Evolutionary conservation across 2,888 invertebrate species (phyloP).

Genomic region (Leptothorax acervorum): DNA sequence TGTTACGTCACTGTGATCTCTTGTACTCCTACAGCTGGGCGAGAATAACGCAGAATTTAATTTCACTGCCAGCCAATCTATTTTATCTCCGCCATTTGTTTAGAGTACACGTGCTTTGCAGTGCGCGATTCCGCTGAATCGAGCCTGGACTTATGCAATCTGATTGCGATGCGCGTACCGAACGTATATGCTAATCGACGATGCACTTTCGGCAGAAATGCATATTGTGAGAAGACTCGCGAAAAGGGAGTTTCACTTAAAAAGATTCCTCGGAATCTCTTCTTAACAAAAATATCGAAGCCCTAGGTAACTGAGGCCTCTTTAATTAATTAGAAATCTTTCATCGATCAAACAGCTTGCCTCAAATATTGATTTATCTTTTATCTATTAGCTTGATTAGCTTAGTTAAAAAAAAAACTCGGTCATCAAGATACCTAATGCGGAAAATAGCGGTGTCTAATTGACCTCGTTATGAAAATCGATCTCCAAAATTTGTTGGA

Average conservation of each 20-base stretch:
- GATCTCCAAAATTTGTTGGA: not conserved
- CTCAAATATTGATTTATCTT: not conserved
- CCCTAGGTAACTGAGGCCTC: not conserved
- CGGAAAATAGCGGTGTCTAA: constrained; percentile 1
- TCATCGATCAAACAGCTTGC: not conserved
- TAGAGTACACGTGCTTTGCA: constrained; percentile 21
- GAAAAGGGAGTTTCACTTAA: not conserved
- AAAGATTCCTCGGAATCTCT: not conserved
- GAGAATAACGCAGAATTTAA: constrained; percentile 47
- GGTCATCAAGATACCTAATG: constrained; percentile 8
- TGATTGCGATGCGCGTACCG: not conserved
- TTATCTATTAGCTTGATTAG: not conserved
- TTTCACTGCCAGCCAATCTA: constrained; percentile 41
- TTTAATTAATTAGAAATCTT: constrained; percentile 23
- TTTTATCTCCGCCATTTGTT: constrained; percentile 41
- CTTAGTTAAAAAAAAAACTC: constrained; percentile 15
- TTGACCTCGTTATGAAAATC: constrained; percentile 20
- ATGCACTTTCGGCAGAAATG: constrained; percentile 13
- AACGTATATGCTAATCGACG: constrained; percentile 21
- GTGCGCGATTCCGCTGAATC: constrained; percentile 19
- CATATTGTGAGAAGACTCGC: not conserved
- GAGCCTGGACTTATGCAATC: constrained; percentile 22
- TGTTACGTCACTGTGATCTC: constrained; percentile 27
- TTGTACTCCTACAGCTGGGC: constrained; percentile 1
- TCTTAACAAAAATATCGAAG: not conserved